Base-by-base conservation (phyloP, 2,888 invertebrate genomes). In the Campopleginae sp. region DNA sequence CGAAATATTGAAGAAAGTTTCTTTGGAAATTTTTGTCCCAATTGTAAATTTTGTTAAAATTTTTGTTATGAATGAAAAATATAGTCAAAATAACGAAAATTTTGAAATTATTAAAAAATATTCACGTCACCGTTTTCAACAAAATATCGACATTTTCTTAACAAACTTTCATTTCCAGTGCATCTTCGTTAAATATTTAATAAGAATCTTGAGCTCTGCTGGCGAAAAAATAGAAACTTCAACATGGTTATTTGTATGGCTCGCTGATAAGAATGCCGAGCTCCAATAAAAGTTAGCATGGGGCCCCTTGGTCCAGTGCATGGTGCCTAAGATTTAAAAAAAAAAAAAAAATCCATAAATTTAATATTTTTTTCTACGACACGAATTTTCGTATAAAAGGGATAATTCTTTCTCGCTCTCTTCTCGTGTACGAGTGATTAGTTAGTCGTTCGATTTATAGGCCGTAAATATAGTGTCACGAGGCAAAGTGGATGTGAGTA, bases 381-480 rank as follows among this genome's bases (percentile, higher is more conserved):
- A 27, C 14, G 33, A n/a, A n/a, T 38, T 10, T 65, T 38, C 17
- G n/a, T n/a, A 65, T 65, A 19, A 65, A 38, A 38, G 8, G 17
- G n/a, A 65, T 33, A 33, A 33, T 63, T 1, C 10, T 12, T 10
- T 72, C 33, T 46, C 63, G 27, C 27, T 0, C 12, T 14, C 12
- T 46, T 42, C 23, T n/a, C 17, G 61, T n/a, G 46, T 38, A 42
- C 2, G 38, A 54, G 19, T 14, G n/a, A 19, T 70, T 5, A 10
- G 74, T 58, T 72, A 27, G 6, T 14, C 23, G 51, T 68, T 46
- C 38, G 48, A 63, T 63, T 79, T 79, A 63, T 17, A 75, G 31
- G 63, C 44, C 23, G 44, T 48, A 83, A 75, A 74, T 66, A 74
- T 66, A 38, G 42, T 38, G 46, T 72, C 54, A 54, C 51, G 51